A percentile compares a stretch with the other conserved stretches of the same genome.
Conservation (phyloP, 1,140 invertebrate species). For the Scaptodrosophila lebanonensis region DNA sequence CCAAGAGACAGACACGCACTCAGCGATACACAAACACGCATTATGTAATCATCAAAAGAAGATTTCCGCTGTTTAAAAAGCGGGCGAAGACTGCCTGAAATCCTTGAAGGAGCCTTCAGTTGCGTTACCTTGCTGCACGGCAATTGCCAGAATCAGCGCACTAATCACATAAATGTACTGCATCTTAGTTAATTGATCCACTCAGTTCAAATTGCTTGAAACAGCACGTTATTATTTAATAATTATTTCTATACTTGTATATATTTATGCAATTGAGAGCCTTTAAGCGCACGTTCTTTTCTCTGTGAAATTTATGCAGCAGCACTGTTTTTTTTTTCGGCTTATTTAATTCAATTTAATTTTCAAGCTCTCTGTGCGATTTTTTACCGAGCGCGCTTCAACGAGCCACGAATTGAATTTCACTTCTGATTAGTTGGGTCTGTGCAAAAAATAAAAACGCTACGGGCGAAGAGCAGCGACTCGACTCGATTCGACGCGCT, state of each 20-base stretch:
- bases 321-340: no score
- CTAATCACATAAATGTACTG: constrained; percentile 71
- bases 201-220: constrained; percentile 11
- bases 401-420: not conserved
- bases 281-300: no score
- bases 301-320: no score
- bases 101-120: not conserved
- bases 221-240: constrained; percentile 3
- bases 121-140: constrained; percentile 66
- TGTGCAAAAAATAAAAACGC: constrained; percentile 38
- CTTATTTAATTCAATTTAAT: no score
- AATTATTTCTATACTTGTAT: not conserved
- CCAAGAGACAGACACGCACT: no score
- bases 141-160: constrained; percentile 63
- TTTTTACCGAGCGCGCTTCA: no score
- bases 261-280: no score
- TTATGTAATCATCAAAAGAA: constrained; percentile 59
- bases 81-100: not conserved
- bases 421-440: constrained; percentile 1
- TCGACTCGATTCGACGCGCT: no score
- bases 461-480: constrained; percentile 51
- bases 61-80: constrained; percentile 23
- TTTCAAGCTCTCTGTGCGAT: no score
- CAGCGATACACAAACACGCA: constrained; percentile 15
- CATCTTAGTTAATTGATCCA: constrained; percentile 39